Evolutionary conservation across 1,140 invertebrate genomes (phyloP), one percentile per base, ranked within the genome.

Genomic region (Polypedilum vanderplanki): DNA sequence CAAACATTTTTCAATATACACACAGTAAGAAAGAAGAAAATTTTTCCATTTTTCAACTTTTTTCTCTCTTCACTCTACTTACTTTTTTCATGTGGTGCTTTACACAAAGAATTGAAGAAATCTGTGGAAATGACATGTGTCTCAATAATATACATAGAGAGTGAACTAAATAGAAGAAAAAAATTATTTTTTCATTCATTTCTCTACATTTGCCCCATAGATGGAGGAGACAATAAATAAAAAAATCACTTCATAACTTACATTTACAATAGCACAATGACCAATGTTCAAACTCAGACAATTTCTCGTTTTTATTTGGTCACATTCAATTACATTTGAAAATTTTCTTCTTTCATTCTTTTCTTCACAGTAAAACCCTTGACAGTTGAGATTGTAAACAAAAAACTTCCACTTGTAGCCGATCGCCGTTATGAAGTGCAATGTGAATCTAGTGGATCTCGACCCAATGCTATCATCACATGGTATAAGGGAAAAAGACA

Each of bases 401-500:
- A 85, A 7, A 80, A 84, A 46, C 79, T 78, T 46, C 81, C 85
- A 0, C 83, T 92, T 41, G 87, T 89, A n/a, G 90, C 90, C 0
- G 91, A 90, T 41, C 86, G 88, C 70, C 83, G 87, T 15, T 91
- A 91, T 80, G 87, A 91, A 78, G 85, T 94, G 12, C 85, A 87
- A 74, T 95, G 93, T 80, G 87, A 90, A 79, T 90, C 91, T 0
- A 87, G 88, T n/a, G 93, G 92, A 64, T 92, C 91, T 1, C 85
- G 91, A 73, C 93, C 93, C 33, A 87, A 90, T 0, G 91, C 92
- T 3, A 85, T 90, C 77, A 90, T 95, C 78, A 90, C 91, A 0
- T 94, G 92, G 92, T 90, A 90, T 82, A 92, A 91, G 80, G 90
- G 89, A 76, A 90, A 89, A 79, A 84, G 89, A 76, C 87, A 89